A percentile compares a stretch with the other conserved stretches of the same genome.
These are phyloP conservation scores for Clanis bilineata DNA, from an alignment of 2,888 invertebrate genomes.

Conservation along the genomic window DNA sequence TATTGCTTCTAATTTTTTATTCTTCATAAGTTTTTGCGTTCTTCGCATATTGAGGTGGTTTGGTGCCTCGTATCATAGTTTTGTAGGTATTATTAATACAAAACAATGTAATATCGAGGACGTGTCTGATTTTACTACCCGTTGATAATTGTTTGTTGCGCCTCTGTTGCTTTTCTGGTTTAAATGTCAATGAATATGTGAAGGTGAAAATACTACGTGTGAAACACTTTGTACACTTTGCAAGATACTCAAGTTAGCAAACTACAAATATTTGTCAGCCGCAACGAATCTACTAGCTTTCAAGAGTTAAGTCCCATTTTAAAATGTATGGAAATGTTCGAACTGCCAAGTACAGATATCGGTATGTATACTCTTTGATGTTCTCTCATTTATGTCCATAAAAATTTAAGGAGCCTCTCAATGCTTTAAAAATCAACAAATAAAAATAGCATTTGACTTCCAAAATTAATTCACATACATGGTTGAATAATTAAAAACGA, in stretches of 20 bases:
- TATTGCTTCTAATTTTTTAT: neutral
- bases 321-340: neutral
- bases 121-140: neutral
- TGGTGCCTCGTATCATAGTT: neutral
- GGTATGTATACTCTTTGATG: no score
- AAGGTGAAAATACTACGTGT: neutral
- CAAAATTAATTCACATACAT: no score
- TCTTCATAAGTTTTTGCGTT: neutral
- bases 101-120: neutral
- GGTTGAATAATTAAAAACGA: no score
- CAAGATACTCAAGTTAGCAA: neutral
- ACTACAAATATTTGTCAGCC: neutral
- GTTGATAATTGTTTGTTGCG: neutral
- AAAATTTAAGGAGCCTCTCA: no score
- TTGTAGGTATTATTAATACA: neutral
- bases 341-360: neutral
- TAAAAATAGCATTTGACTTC: no score
- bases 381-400: no score
- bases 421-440: no score
- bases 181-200: slow-evolving; percentile 8
- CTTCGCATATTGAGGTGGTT: neutral
- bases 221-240: neutral
- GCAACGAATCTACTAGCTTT: neutral
- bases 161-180: neutral
- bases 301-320: no score